Percentiles rank a stretch among this genome's conserved stretches.
These are phyloP conservation scores for Actenoides hombroni DNA, from an alignment of 2,113 vertebrate species.

Conservation along the genomic window DNA sequence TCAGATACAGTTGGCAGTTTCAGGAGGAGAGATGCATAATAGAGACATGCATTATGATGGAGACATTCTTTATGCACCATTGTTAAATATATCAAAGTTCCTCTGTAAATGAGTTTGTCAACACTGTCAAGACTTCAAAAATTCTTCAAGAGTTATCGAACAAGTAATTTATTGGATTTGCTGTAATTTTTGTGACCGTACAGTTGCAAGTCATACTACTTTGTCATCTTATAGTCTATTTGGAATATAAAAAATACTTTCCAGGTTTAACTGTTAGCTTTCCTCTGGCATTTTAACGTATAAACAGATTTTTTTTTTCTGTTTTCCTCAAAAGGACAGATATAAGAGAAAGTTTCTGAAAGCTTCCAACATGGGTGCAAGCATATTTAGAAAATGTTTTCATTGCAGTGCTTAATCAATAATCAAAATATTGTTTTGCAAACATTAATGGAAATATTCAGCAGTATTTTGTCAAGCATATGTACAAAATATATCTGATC, in stretches of 20 bases:
- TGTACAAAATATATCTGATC: neutral
- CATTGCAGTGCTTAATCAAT: neutral
- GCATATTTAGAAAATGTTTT: neutral
- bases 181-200: neutral
- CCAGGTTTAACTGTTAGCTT: neutral
- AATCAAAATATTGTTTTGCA: neutral
- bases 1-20: neutral
- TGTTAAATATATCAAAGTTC: neutral
- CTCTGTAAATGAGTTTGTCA: neutral
- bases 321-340: neutral
- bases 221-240: neutral
- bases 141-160: neutral
- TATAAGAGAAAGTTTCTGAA: neutral
- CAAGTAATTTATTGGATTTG: neutral
- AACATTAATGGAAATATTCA: neutral
- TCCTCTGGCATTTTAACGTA: neutral
- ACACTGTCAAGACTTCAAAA: neutral
- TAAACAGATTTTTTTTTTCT: neutral
- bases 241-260: neutral
- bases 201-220: neutral
- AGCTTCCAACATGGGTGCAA: neutral
- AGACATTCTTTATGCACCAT: neutral
- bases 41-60: neutral
- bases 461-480: neutral
- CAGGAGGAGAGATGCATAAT: neutral